A percentile compares a stretch with the other conserved stretches of the same genome.
Conservation (phyloP, 2,797 vertebrate genomes). For the Hirundo rustica region DNA sequence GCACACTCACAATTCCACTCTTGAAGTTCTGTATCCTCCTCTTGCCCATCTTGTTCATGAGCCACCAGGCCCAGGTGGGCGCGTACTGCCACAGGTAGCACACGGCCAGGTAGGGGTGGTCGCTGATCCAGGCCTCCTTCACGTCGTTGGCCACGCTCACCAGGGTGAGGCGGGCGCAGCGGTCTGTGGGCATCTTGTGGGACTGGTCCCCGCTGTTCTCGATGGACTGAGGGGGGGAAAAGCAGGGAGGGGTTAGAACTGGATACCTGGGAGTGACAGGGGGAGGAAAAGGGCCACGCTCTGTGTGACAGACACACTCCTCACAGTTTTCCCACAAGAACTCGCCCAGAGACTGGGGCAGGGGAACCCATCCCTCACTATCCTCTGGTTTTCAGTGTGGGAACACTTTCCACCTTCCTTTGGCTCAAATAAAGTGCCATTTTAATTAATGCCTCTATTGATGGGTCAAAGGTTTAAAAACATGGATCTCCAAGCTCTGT, state of each 20-base stretch:
- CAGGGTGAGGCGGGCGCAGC: constrained; percentile 87
- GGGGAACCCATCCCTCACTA: background rate
- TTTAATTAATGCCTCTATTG: background rate
- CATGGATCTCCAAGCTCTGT: background rate
- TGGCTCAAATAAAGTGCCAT: background rate
- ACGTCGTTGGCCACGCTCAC: constrained; percentile 83
- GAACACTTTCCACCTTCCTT: background rate
- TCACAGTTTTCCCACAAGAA: background rate
- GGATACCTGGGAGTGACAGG: background rate
- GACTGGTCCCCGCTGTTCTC: constrained; percentile 73
- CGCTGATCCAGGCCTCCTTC: constrained; percentile 90
- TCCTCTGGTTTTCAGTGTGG: background rate
- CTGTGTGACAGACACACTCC: accelerated
- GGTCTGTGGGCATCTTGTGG: constrained; percentile 88
- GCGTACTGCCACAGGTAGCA: constrained; percentile 90
- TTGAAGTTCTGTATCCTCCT: constrained; percentile 90
- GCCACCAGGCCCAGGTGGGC: constrained; percentile 85
- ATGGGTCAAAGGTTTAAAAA: background rate
- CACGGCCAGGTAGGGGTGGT: constrained; percentile 84
- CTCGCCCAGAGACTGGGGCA: background rate
- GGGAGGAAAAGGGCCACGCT: background rate
- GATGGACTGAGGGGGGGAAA: constrained; percentile 68
- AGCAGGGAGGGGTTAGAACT: background rate
- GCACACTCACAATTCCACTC: constrained; percentile 85
- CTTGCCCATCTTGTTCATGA: constrained; percentile 78